phyloP scores from a whole-genome alignment of 2,113 vertebrate genomes.

The Pterocles orientalis region DNA sequence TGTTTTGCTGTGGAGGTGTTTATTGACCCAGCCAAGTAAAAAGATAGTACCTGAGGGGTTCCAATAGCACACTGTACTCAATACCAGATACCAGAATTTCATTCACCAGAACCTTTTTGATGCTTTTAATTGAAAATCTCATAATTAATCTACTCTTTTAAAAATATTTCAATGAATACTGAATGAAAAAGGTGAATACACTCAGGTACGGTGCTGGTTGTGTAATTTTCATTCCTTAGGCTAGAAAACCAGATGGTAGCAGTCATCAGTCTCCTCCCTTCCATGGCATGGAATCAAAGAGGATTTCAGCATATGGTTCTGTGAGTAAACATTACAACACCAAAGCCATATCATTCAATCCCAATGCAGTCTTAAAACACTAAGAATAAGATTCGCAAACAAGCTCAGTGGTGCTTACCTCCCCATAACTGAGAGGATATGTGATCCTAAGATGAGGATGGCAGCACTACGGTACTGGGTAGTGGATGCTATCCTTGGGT shows the following conservation, averaged over 20 bases:
- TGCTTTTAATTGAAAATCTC: neutral
- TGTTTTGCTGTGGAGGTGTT: neutral
- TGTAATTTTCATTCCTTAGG: neutral
- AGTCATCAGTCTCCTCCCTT: neutral
- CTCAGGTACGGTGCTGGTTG: neutral
- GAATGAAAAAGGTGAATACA: neutral
- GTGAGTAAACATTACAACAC: neutral
- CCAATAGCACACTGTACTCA: neutral
- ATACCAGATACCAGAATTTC: neutral
- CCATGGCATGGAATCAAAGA: neutral
- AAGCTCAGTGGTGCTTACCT: neutral
- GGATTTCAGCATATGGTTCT: neutral
- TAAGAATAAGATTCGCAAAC: neutral
- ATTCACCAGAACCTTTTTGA: neutral
- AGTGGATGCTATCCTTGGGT: neutral
- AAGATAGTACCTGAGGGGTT: neutral
- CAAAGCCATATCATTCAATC: neutral
- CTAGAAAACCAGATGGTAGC: neutral
- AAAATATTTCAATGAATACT: neutral
- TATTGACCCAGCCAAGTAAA: neutral
- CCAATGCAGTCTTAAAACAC: neutral
- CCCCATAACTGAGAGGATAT: neutral
- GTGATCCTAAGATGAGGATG: neutral
- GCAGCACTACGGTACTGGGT: accelerated
- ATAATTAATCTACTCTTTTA: neutral